Evolutionary conservation across 2,113 vertebrate species (phyloP), one percentile per base, ranked within the genome.

Genomic region (Cebidichthys violaceus): DNA sequence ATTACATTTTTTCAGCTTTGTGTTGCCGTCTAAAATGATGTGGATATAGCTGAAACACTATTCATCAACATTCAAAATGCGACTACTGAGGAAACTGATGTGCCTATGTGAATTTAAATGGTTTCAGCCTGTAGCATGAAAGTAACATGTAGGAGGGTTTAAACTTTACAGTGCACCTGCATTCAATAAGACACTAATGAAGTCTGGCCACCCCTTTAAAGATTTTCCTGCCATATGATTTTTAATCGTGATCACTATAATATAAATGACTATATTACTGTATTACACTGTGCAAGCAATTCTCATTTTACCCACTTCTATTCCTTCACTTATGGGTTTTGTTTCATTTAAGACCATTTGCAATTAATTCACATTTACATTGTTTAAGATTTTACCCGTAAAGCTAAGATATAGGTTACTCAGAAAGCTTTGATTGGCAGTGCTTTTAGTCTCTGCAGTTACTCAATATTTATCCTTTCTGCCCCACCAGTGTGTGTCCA

Each of bases 391-490:
- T 64, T 79, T 3, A 27, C 14, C 9, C 11, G 27, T 7, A 45
- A 35, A 13, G 2, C 8, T 4, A 17, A 37, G 70, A 18, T 22
- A n/a, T 14, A 41, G 8, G 9, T 9, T 60, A 15, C 17, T 77
- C 17, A 50, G 4, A 74, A 80, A 75, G 33, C 20, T 81, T 55
- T 65, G 70, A 72, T 54, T 71, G 65, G 9, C 43, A 41, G 35
- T 39, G 31, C 54, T 15, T 70, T 75, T 43, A 75, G 17, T 45
- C 31, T 69, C 57, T 69, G 52, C 13, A 22, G 20, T 50, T 24
- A 9, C 74, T 83, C 74, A 82, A 68, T 80, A 74, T 80, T 83
- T 81, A 52, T 68, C 60, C n/a, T 72, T 31, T 75, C 33, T 60
- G 24, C n/a, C 45, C 29, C 35, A 69, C 18, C 37, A 62, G 27